Evolutionary conservation across 2,888 invertebrate genomes (phyloP), one percentile per base, ranked within the genome.

Genomic region (Leucoptera coffeella): DNA sequence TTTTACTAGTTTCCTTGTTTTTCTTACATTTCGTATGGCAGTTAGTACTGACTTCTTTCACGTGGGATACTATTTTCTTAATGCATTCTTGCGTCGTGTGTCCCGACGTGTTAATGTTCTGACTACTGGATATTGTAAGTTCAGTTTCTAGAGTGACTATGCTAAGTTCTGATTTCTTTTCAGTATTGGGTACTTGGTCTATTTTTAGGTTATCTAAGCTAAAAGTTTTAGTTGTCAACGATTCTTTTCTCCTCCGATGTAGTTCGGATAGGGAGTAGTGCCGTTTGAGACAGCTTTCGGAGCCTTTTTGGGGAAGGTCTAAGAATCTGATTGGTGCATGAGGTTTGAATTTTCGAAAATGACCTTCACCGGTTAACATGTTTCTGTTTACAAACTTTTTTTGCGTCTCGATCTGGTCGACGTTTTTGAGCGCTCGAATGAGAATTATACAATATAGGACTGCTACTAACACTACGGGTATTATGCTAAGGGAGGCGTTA

Each of bases 401-500:
- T 3, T 49, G 41, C 20, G 39, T 46, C 33, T 47, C 52, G 4
- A 58, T 45, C 27, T 45, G 46, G 24, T 43, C 50, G 2, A 56
- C 51, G 23, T 65, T 78, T 37, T 55, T 64, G 23, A 80, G 41
- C 2, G 80, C 80, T 36, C 62, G 57, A 27, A 73, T 55, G 34
- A 80, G 48, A 31, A 80, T 80, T 4, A 75, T 73, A 2, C 67
- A 58, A 36, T 80, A 80, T 7, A 80, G 48, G 2, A 75, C 49
- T 2, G 45, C 46, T n/a, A 64, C 61, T 4, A 55, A 37, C 12
- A 44, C 23, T 2, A 69, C 50, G 3, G 80, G 78, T 25, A 78
- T 41, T 1, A 72, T 45, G 30, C 78, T 79, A 6, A 77, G 38
- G 6, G 71, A 35, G 2, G 76, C 73, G 25, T 74, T 78, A 14